These are phyloP conservation scores for Ailurus styani DNA, from an alignment of 2,113 vertebrate species.

Conservation along the genomic window DNA sequence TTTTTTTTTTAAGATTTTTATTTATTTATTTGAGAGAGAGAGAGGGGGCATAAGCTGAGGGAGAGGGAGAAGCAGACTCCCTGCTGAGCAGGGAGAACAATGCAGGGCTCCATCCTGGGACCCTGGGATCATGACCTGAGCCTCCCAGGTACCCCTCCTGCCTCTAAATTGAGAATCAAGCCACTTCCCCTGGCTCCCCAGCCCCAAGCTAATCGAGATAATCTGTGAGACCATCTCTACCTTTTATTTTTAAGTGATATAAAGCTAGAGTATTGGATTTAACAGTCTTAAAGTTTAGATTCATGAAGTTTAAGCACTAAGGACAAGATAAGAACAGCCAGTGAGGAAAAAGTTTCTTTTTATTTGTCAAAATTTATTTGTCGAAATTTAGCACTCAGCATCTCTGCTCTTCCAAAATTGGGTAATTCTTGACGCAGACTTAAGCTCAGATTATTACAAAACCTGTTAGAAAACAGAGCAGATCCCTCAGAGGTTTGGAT, in stretches of 20 bases:
- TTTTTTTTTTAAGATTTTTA: too few species aligned
- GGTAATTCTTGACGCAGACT: background rate
- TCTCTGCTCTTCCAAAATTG: background rate
- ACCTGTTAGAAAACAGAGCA: background rate
- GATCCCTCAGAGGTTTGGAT: background rate
- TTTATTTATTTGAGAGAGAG: too few species aligned
- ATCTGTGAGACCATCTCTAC: background rate
- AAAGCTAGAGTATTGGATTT: background rate
- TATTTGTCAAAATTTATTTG: constrained; percentile 7
- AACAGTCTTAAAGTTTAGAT: background rate
- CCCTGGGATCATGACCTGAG: too few species aligned
- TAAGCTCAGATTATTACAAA: background rate
- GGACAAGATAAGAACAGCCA: background rate
- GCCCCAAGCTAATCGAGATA: background rate
- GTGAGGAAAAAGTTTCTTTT: background rate
- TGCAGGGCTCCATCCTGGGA: too few species aligned
- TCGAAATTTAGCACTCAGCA: background rate
- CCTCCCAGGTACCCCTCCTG: too few species aligned
- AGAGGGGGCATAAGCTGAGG: too few species aligned
- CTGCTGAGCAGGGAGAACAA: too few species aligned
- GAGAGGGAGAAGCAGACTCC: too few species aligned
- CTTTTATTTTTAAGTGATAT: background rate
- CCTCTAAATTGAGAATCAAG: background rate
- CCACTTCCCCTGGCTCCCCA: background rate
- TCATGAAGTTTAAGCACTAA: background rate